Base-by-base conservation (phyloP, 2,888 invertebrate genomes). In the Dascillus cervinus region DNA sequence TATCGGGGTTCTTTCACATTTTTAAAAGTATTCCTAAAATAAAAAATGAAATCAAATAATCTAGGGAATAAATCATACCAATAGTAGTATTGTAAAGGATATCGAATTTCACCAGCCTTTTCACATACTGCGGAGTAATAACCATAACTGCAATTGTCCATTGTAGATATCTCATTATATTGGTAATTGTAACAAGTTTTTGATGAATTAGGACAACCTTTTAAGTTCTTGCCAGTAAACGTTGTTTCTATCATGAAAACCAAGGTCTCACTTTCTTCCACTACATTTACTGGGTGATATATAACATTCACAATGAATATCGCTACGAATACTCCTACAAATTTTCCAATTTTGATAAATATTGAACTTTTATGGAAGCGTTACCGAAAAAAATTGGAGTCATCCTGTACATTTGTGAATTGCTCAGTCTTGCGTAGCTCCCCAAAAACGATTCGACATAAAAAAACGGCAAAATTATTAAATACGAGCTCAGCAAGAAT, bases 321-420 rank as follows among this genome's bases (percentile, higher is more conserved):
- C 22, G 36, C 20, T 3, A 44, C 30, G 14, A 42, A 39, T 19
- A 41, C 37, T 4, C 48, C 47, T 44, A 22, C 28, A 40, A 40
- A 32, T 26, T 20, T n/a, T n/a, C n/a, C n/a, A 17, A 17, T 4
- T 17, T 17, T 17, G 17, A 4, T 17, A 17, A 6, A 4, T 6
- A 17, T 6, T 4, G 8, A 17, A 17, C 6, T 17, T 4, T 4
- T 17, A 4, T 6, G 8, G 2, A 13, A 14, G 12, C 5, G 8
- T 34, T 36, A 47, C 50, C 50, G 27, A 47, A 49, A 29, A 45
- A 46, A 29, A 51, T 27, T 4, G 51, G 48, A 2, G 42, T 42
- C 49, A 51, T 51, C 24, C 47, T 31, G 24, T 50, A 51, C 43
- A 50, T 37, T 32, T 51, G 51, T 23, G 43, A 32, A 22, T 48